Conservation (phyloP, 2,113 vertebrate genomes). For the Prietella phreatophila region DNA sequence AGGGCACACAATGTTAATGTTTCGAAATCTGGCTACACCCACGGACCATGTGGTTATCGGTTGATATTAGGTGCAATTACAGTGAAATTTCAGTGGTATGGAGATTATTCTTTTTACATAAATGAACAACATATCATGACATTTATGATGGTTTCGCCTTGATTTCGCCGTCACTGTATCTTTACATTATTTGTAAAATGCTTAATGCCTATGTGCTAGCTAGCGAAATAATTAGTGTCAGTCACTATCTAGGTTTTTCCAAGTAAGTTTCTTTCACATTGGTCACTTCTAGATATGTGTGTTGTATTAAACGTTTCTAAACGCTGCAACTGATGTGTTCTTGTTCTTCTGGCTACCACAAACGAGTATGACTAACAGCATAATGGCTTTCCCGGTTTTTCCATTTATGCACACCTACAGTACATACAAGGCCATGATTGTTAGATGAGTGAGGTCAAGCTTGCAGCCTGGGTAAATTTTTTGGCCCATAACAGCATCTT, state of each 20-base stretch:
- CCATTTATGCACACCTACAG: not conserved
- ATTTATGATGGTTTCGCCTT: not conserved
- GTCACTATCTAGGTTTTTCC: too few relatives aligned
- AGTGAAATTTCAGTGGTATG: not conserved
- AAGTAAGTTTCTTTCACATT: not conserved
- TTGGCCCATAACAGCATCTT: constrained; percentile 54
- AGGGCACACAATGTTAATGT: not conserved
- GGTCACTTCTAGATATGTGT: not conserved
- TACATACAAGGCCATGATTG: constrained; percentile 61
- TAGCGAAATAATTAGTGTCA: not conserved
- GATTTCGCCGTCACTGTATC: not conserved
- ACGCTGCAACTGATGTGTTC: not conserved
- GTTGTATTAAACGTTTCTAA: not conserved
- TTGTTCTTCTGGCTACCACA: constrained; percentile 17
- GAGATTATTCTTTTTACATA: not conserved
- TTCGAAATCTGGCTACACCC: not conserved
- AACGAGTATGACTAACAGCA: constrained; percentile 24
- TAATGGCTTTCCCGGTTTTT: constrained; percentile 26
- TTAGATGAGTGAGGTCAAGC: constrained; percentile 56
- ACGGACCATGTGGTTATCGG: not conserved
- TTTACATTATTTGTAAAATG: not conserved
- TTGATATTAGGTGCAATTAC: not conserved
- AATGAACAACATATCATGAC: not conserved
- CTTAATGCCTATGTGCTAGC: not conserved
- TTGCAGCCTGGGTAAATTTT: constrained; percentile 55